These are phyloP conservation scores for Platygyra sinensis DNA, from an alignment of 64 coral and sea anemone species.

Conservation along the genomic window DNA sequence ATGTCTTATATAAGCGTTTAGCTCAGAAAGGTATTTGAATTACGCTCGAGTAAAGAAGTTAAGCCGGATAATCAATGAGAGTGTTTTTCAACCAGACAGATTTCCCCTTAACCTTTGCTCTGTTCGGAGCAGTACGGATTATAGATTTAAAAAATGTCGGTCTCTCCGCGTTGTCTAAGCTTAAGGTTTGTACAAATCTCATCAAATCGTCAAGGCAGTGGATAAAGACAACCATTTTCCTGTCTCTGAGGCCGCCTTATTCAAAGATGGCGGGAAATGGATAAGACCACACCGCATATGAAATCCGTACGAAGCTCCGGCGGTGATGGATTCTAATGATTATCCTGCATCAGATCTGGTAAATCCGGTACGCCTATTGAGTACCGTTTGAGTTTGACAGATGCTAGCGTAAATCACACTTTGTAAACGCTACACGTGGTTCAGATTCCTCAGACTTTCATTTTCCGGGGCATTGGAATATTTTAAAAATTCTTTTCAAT, in stretches of 20 bases:
- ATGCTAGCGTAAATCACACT: not conserved
- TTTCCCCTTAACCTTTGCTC: conserved; percentile 44
- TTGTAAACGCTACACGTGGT: not conserved
- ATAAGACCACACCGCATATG: not conserved
- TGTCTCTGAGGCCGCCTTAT: not conserved
- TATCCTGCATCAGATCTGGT: not conserved
- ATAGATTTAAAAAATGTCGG: conserved; percentile 12
- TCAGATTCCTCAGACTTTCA: not conserved
- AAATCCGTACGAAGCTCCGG: not conserved
- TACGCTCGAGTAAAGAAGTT: not conserved
- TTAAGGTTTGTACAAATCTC: not conserved
- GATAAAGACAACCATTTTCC: not conserved
- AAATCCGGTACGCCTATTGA: not conserved
- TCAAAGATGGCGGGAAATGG: not conserved
- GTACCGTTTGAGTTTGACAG: conserved; percentile 3
- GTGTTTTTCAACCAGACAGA: conserved; percentile 7
- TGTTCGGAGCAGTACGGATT: conserved; percentile 3
- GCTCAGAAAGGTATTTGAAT: not conserved
- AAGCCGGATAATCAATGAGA: conserved; percentile 31
- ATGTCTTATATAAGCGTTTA: not conserved
- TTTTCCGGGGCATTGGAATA: not conserved
- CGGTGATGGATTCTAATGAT: not conserved
- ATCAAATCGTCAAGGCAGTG: not conserved
- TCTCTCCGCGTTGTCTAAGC: not conserved
- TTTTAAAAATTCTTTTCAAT: not conserved